A percentile compares a stretch with the other conserved stretches of the same genome.
Evolutionary conservation across 1,140 invertebrate species (phyloP).

Genomic region (Maniola jurtina): DNA sequence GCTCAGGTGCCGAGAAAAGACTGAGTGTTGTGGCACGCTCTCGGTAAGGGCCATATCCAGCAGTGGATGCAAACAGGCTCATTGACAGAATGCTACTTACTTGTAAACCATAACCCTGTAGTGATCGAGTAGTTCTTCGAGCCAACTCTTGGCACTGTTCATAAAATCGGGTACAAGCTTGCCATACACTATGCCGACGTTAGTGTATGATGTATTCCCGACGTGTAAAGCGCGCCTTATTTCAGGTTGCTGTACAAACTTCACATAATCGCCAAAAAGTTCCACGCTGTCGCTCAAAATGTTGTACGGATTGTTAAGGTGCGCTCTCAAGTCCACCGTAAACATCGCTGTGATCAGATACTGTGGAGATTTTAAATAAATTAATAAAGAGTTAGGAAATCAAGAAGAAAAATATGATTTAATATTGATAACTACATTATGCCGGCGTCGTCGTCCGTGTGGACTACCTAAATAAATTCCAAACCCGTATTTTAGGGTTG

Average conservation of each 20-base stretch:
- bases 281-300: not conserved
- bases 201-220: slow-evolving; percentile 72
- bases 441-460: too few relatives aligned
- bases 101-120: slow-evolving; percentile 61
- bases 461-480: too few relatives aligned
- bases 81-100: not conserved
- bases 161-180: slow-evolving; percentile 85
- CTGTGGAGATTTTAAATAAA: not conserved
- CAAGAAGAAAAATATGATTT: too few relatives aligned
- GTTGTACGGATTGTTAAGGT: slow-evolving; percentile 8
- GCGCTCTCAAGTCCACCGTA: not conserved
- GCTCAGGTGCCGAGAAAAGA: too few relatives aligned
- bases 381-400: too few relatives aligned
- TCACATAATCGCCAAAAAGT: not conserved
- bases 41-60: too few relatives aligned
- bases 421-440: too few relatives aligned
- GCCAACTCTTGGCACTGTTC: slow-evolving; percentile 83
- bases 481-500: too few relatives aligned
- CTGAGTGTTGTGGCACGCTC: too few relatives aligned
- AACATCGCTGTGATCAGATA: not conserved
- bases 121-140: slow-evolving; percentile 80
- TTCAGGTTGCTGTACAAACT: slow-evolving; percentile 1
- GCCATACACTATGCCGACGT: slow-evolving; percentile 78
- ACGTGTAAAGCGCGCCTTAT: slow-evolving; percentile 49
- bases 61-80: too few relatives aligned